Percentiles rank a stretch among this genome's conserved stretches.
phyloP scores from a whole-genome alignment of 2,113 vertebrate genomes.

The Deroptyus accipitrinus region DNA sequence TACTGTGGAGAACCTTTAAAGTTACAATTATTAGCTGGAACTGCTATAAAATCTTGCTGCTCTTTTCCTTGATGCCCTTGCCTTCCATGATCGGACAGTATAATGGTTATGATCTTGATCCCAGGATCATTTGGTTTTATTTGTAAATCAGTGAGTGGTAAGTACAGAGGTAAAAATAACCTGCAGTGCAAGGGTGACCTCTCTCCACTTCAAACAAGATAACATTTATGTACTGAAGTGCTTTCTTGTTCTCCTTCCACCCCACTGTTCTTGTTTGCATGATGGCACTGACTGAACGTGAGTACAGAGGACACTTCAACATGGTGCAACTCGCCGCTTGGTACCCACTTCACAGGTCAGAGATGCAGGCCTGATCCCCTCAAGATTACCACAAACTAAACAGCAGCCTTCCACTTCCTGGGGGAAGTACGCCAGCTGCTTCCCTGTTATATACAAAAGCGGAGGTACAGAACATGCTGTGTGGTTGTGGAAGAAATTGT shows the following conservation, averaged over 20 bases:
- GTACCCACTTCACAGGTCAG: too few species aligned
- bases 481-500: background rate
- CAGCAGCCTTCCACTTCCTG: rapidly evolving
- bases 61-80: background rate
- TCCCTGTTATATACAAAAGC: background rate
- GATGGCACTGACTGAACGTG: rapidly evolving
- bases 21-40: background rate
- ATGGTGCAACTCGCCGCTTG: rapidly evolving
- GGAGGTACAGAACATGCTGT: background rate
- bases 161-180: background rate
- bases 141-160: background rate
- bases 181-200: background rate
- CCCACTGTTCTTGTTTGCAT: background rate
- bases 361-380: background rate
- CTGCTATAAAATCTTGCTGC: background rate
- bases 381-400: background rate
- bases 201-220: background rate
- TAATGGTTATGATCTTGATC: background rate
- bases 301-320: background rate
- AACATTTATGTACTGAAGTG: background rate
- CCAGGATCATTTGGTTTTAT: background rate
- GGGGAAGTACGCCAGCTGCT: background rate
- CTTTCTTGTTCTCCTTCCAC: background rate
- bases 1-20: background rate
- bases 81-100: background rate